Evolutionary conservation across 2,797 vertebrate genomes (phyloP), one percentile per base, ranked within the genome.

Genomic region (Eulemur coronatus): DNA sequence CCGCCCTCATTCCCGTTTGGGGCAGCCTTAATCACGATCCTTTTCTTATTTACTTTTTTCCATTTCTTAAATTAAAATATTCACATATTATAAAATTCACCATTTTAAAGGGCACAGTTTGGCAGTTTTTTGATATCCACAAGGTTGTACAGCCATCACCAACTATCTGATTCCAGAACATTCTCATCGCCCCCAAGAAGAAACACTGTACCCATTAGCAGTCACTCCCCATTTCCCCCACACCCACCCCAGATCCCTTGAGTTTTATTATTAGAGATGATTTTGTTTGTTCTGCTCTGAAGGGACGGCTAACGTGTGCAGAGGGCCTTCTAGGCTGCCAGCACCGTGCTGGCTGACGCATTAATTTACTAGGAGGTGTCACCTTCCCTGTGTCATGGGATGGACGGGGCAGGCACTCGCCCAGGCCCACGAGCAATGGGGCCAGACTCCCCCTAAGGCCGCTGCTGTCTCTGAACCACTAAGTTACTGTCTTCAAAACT

Each of bases 301-400:
- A 46, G 52, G 15, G n/a, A 52, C 30, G 22, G 22, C 3, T 3
- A 18, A 4, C 43, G 4, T 33, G 33, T 30, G 8, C 18, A 20
- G 20, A 9, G 41, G 2, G 2, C 14, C 48, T 22, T 1, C 48
- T 5, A 33, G 24, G 30, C 85, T 59, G 35, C 70, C 26, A 9
- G 69, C 10, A 3, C 38, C 3, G 0, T 4, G 35, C 63, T 70
- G 17, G 20, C 20, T 0, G 0, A 10, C 14, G 1, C 11, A 4
- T 22, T 35, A 4, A 6, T 30, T 22, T 24, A 5, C 4, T 3
- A 18, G 63, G 8, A 35, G 9, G 30, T 10, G 24, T 72, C 26
- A 41, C 9, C 73, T 30, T 63, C 30, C 61, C 30, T 3, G 14
- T 15, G 61, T 15, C 6, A 1, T 61, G 59, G 28, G 28, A 30